phyloP scores from a whole-genome alignment of 2,888 invertebrate genomes.

The Hemithea aestivaria region DNA sequence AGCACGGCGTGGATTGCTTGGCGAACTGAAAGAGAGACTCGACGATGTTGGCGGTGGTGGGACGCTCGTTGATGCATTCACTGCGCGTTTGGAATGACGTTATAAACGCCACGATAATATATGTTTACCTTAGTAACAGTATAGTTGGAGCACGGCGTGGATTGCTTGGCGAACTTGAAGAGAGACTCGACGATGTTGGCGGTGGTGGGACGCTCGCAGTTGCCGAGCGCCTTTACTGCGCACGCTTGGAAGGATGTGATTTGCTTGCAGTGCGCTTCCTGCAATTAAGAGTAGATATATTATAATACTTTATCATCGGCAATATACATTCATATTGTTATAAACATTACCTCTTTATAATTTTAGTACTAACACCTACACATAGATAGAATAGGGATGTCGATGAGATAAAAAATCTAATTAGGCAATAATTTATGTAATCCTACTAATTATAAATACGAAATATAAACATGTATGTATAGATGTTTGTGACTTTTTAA shows the following conservation, averaged over 20 bases:
- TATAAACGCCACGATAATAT: too few relatives aligned
- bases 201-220: constrained; percentile 85
- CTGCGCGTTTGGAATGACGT: too few relatives aligned
- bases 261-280: constrained; percentile 58
- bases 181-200: constrained; percentile 89
- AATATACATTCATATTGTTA: too few relatives aligned
- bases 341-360: too few relatives aligned
- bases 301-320: neutral
- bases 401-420: too few relatives aligned
- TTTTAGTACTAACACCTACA: too few relatives aligned
- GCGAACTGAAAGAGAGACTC: constrained; percentile 88
- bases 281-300: constrained; percentile 15
- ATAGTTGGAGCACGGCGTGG: constrained; percentile 80
- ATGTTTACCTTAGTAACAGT: constrained; percentile 24
- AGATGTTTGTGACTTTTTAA: too few relatives aligned
- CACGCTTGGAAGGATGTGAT: constrained; percentile 69
- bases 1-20: constrained; percentile 83
- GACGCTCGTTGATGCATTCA: too few relatives aligned
- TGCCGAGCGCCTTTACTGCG: constrained; percentile 79
- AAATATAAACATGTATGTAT: too few relatives aligned
- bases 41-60: constrained; percentile 88
- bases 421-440: too few relatives aligned
- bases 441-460: too few relatives aligned
- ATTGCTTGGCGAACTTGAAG: constrained; percentile 84
- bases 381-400: too few relatives aligned